Percentiles rank a stretch among this genome's conserved stretches.
Evolutionary conservation across 2,888 invertebrate genomes (phyloP).

Genomic region (Scrobipalpa costella): DNA sequence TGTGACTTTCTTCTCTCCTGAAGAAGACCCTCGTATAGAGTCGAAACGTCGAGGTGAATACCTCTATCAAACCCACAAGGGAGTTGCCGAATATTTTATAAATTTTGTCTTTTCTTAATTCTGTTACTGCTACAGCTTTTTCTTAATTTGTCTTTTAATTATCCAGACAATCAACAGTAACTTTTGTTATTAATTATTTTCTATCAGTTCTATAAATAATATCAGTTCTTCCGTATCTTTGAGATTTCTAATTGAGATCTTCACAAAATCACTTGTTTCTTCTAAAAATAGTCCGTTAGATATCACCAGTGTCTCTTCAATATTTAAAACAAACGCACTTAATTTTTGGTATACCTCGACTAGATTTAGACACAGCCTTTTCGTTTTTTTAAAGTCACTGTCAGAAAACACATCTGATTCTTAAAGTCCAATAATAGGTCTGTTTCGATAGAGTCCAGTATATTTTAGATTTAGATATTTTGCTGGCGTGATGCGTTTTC

Average conservation of each 20-base stretch:
- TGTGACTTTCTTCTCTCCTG: too few species aligned
- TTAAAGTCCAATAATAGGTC: conserved; percentile 54
- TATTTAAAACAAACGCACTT: neutral
- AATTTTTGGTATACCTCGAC: conserved; percentile 2
- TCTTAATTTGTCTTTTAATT: too few species aligned
- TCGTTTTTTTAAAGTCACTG: conserved; percentile 35
- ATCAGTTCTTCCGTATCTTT: neutral
- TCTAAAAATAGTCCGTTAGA: neutral
- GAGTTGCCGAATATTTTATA: too few species aligned
- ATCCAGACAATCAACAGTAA: too few species aligned
- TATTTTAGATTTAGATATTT: conserved; percentile 42
- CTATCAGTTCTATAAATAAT: too few species aligned
- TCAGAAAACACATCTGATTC: conserved; percentile 54
- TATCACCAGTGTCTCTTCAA: neutral
- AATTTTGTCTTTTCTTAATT: too few species aligned
- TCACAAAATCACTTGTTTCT: neutral
- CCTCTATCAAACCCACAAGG: too few species aligned
- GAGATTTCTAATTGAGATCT: neutral
- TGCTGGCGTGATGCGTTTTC: conserved; percentile 38
- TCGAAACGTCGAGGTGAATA: too few species aligned
- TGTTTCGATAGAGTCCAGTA: conserved; percentile 45
- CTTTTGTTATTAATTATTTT: too few species aligned
- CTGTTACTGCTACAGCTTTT: too few species aligned
- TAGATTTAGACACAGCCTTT: conserved; percentile 6
- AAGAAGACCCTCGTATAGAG: too few species aligned